Conservation (phyloP, 2,888 invertebrate species). For the Adelognathus sp. region DNA sequence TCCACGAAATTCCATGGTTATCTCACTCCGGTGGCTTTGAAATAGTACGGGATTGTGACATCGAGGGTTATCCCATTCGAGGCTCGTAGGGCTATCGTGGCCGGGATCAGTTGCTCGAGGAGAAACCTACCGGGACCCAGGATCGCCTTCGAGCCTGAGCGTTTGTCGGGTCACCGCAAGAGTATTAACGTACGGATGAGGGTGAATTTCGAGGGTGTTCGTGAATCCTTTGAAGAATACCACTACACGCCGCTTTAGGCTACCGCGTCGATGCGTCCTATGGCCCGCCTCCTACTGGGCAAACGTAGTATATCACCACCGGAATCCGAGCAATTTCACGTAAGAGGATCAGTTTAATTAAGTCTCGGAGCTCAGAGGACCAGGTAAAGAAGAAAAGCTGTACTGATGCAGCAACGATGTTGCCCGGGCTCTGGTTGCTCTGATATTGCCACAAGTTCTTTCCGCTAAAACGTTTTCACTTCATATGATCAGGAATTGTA, state of each 20-base stretch:
- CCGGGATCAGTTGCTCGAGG: constrained; percentile 2
- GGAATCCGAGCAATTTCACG: constrained; percentile 2
- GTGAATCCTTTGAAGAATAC: constrained; percentile 23
- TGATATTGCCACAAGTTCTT: no score
- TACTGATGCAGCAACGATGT: background rate
- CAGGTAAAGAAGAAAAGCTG: background rate
- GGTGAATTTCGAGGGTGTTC: background rate
- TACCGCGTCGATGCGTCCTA: background rate
- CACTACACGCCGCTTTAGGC: background rate
- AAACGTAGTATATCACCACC: constrained; percentile 12
- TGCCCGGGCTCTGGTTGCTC: background rate
- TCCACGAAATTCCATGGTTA: background rate
- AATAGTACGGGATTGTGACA: background rate
- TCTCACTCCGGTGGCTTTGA: background rate
- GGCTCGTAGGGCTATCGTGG: background rate
- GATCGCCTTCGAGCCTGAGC: background rate
- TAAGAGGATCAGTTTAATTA: constrained; percentile 18
- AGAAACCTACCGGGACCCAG: background rate
- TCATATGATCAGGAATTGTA: background rate
- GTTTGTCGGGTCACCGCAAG: constrained; percentile 21
- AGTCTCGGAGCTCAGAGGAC: background rate
- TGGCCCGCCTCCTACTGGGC: background rate
- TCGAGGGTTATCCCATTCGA: constrained; percentile 1
- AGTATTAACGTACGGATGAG: constrained; percentile 3
- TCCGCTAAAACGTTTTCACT: no score